A percentile compares a stretch with the other conserved stretches of the same genome.
Conservation (phyloP, 2,888 invertebrate genomes). For the Criorhina ranunculi region DNA sequence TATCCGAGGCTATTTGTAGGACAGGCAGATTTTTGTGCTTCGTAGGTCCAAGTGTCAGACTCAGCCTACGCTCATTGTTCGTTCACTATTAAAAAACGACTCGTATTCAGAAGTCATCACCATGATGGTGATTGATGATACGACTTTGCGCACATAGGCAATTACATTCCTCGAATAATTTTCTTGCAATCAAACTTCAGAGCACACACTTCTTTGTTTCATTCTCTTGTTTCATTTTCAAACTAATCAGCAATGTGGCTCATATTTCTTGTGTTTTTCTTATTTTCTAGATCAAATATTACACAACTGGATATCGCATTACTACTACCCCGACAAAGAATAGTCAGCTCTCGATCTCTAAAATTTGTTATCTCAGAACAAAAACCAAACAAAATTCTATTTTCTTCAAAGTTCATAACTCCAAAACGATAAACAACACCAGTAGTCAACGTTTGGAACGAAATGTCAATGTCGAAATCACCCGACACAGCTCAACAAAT, state of each 20-base stretch:
- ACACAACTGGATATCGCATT: not conserved
- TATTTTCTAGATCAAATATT: constrained; percentile 5
- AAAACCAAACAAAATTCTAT: not conserved
- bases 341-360: constrained; percentile 6
- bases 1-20: too few species aligned
- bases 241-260: not conserved
- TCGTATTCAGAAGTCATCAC: too few species aligned
- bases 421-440: not conserved
- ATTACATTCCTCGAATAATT: too few species aligned
- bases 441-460: constrained; percentile 40
- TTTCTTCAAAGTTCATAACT: not conserved
- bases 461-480: constrained; percentile 72
- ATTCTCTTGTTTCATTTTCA: not conserved
- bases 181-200: not conserved
- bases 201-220: not conserved
- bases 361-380: not conserved
- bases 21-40: too few species aligned
- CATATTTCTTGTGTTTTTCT: not conserved
- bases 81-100: too few species aligned
- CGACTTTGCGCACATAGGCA: too few species aligned
- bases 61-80: too few species aligned
- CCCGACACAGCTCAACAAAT: constrained; percentile 78
- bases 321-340: not conserved
- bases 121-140: too few species aligned
- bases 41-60: too few species aligned